Percentiles rank a stretch among this genome's conserved stretches.
These are phyloP conservation scores for Hyppa rectilinea DNA, from an alignment of 2,888 invertebrate genomes.

Conservation along the genomic window DNA sequence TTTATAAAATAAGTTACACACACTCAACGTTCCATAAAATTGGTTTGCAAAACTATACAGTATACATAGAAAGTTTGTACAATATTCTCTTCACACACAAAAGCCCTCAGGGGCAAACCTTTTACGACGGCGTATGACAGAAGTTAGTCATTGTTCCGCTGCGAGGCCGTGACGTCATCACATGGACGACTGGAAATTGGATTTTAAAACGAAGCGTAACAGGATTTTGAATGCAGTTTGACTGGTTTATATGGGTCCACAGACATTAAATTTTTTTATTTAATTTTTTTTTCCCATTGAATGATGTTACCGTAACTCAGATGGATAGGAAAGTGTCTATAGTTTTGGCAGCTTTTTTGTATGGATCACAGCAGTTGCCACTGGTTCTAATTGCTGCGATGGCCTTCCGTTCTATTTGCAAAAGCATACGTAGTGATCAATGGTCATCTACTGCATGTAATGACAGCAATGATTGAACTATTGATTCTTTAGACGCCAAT, in stretches of 20 bases:
- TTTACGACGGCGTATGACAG: slow-evolving; percentile 42
- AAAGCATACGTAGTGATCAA: background rate
- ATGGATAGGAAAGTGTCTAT: background rate
- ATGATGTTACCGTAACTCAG: background rate
- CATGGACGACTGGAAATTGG: slow-evolving; percentile 29
- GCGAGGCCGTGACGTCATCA: slow-evolving; percentile 28
- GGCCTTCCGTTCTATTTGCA: background rate
- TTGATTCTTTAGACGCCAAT: background rate
- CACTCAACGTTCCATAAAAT: slow-evolving; percentile 34
- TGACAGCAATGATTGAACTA: too few relatives aligned
- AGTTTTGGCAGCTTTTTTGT: background rate
- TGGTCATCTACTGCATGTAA: background rate
- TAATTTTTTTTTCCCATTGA: background rate
- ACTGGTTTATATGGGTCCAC: background rate
- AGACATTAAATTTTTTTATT: background rate
- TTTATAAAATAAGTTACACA: too few relatives aligned
- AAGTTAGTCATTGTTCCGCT: slow-evolving; percentile 53
- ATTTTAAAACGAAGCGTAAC: slow-evolving; percentile 40
- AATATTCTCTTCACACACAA: slow-evolving; percentile 42
- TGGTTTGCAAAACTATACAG: slow-evolving; percentile 35
- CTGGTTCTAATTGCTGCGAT: background rate
- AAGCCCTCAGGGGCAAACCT: slow-evolving; percentile 46
- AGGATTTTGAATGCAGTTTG: background rate
- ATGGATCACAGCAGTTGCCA: background rate
- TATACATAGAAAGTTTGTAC: slow-evolving; percentile 19